These are phyloP conservation scores for Tipula helvola DNA, from an alignment of 2,888 invertebrate species.

Conservation along the genomic window DNA sequence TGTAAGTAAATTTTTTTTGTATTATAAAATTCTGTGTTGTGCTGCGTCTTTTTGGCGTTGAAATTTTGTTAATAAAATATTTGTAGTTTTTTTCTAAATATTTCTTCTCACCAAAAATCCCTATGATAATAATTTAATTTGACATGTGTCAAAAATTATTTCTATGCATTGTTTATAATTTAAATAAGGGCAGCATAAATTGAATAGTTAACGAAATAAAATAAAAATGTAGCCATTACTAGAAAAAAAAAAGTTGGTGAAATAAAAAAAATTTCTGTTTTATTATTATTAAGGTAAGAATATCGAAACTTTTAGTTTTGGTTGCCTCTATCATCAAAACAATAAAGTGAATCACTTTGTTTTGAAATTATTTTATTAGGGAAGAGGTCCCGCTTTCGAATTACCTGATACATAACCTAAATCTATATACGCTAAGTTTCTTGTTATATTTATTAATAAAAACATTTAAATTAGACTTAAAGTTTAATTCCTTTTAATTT, in stretches of 20 bases:
- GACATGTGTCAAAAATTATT: slow-evolving; percentile 12
- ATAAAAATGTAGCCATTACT: background rate
- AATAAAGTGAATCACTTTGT: background rate
- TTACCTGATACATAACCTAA: background rate
- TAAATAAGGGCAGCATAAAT: background rate
- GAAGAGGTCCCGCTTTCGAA: background rate
- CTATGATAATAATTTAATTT: slow-evolving; percentile 5
- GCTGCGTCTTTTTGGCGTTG: slow-evolving; percentile 18
- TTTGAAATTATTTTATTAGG: background rate
- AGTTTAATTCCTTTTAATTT: background rate
- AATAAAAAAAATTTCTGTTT: background rate
- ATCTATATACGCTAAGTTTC: background rate
- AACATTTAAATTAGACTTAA: background rate
- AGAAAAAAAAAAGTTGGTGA: background rate
- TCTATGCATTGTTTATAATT: background rate
- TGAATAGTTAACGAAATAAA: background rate
- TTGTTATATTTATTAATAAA: background rate
- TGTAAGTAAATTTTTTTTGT: slow-evolving; percentile 13
- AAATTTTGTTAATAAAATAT: background rate
- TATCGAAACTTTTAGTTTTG: background rate
- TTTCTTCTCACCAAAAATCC: background rate
- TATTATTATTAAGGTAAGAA: background rate
- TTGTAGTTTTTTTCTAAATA: background rate
- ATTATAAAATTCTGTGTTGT: slow-evolving; percentile 15
- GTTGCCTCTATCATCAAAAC: background rate